Evolutionary conservation across 1,140 invertebrate species (phyloP), one percentile per base, ranked within the genome.

Genomic region (Plectrocnemia conspersa): DNA sequence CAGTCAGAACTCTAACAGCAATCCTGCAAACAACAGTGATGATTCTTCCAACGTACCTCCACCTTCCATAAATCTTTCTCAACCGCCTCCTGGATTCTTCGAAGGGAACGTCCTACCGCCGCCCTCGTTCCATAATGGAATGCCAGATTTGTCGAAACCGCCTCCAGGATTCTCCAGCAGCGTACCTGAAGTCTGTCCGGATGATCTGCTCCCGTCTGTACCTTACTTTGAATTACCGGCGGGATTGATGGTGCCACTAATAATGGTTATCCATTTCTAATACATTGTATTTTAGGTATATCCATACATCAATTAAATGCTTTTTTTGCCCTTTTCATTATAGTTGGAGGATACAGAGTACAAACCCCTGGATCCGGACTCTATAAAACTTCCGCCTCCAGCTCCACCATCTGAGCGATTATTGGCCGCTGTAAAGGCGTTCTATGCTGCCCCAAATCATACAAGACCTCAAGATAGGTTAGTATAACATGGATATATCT

Each of bases 201-300:
- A 90, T 61, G 87, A 91, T 59, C 72, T 91, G 44, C 82, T 93
- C 72, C 93, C 93, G 10, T 87, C 88, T 47, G 85, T 93, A 58
- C 93, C 94, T 41, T 98, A 98, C 69, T 98, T 89, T 70, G 95
- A 98, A 68, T 76, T 98, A 46, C 96, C 96, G 11, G 94, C 94
- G 58, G 94, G 93, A 45, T 74, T 98, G 1, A 97, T 97, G 85
- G 91, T 93, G 24, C 91, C 93, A 9, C 74, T 97, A 6, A 90
- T 98, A 49, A 92, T 91, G 79, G 85, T 89, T 72, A 71, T 68
- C 63, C 49, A 6, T 27, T 13, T 11, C 4, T 13, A 13, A 11
- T 13, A 16, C 4, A 35, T 36, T 49, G 11, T 48, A 36, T 23
- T 24, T 21, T 29, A 29, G n/a, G 27, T 29, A 29, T 29, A 29